Conservation (phyloP, 2,888 invertebrate species). For the Orgyia antiqua region DNA sequence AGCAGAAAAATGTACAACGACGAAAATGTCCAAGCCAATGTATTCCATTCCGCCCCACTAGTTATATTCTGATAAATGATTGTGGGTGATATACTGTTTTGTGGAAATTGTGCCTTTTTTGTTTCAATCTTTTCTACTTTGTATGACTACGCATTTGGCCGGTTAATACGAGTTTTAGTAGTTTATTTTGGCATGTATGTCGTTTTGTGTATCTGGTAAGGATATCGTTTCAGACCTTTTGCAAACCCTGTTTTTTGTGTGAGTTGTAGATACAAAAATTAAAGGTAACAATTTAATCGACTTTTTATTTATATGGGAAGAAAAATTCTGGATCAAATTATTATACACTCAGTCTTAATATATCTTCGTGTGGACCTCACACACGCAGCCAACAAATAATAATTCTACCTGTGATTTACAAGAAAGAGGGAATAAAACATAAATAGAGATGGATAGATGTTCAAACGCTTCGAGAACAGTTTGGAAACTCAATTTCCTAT, state of each 20-base stretch:
- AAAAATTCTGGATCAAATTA: no score
- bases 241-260: no score
- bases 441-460: no score
- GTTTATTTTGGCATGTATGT: slow-evolving; percentile 15
- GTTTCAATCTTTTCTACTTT: slow-evolving; percentile 27
- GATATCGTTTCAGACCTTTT: no score
- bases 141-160: slow-evolving; percentile 25
- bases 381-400: no score
- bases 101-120: slow-evolving; percentile 38
- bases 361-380: no score
- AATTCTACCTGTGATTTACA: no score
- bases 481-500: slow-evolving; percentile 36
- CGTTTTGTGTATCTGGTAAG: slow-evolving; percentile 2
- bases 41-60: slow-evolving; percentile 64
- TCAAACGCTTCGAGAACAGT: slow-evolving; percentile 26
- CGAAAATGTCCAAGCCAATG: slow-evolving; percentile 56
- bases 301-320: no score
- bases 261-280: no score
- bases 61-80: slow-evolving; percentile 73
- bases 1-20: slow-evolving; percentile 30
- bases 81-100: slow-evolving; percentile 49
- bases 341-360: no score
- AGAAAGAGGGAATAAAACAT: no score
- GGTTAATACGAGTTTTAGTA: slow-evolving; percentile 19
- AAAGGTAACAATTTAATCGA: no score